Percentiles rank a stretch among this genome's conserved stretches.
Conservation (phyloP, 2,888 invertebrate species). For the Drosophila nr. perissopoda region DNA sequence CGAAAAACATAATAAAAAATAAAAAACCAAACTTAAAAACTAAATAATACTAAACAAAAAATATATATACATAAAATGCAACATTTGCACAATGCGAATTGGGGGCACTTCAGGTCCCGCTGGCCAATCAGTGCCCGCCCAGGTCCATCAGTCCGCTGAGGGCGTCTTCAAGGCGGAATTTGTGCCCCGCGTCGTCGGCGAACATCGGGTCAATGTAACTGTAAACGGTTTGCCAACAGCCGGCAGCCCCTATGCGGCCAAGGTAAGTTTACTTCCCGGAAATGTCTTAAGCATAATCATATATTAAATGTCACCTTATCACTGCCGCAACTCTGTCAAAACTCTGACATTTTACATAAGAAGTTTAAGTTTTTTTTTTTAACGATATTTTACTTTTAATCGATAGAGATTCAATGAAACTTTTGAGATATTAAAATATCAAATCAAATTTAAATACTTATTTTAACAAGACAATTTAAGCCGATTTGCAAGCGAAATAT, state of each 20-base stretch:
- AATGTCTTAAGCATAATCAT: background rate
- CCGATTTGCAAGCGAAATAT: background rate
- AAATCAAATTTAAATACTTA: background rate
- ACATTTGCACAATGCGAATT: conserved; percentile 33
- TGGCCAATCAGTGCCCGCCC: conserved; percentile 95
- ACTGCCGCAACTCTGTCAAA: background rate
- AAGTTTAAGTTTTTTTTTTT: background rate
- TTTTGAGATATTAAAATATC: background rate
- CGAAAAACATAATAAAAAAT: conserved; percentile 33
- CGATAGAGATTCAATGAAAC: background rate
- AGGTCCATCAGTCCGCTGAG: conserved; percentile 93
- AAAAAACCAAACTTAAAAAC: conserved; percentile 28
- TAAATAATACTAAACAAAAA: conserved; percentile 42
- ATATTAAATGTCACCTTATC: background rate
- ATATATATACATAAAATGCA: conserved; percentile 31
- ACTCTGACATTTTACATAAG: background rate
- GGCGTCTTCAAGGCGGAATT: conserved; percentile 96
- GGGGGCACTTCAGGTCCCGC: conserved; percentile 90
- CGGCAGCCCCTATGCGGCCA: conserved; percentile 97
- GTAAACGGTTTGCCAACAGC: conserved; percentile 93
- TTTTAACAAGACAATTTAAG: background rate
- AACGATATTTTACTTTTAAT: background rate
- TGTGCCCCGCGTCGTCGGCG: conserved; percentile 95
- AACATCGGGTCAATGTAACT: conserved; percentile 94
- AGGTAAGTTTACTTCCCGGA: conserved; percentile 85